These are phyloP conservation scores for Calycopis cecrops DNA, from an alignment of 1,140 invertebrate species.

Conservation along the genomic window DNA sequence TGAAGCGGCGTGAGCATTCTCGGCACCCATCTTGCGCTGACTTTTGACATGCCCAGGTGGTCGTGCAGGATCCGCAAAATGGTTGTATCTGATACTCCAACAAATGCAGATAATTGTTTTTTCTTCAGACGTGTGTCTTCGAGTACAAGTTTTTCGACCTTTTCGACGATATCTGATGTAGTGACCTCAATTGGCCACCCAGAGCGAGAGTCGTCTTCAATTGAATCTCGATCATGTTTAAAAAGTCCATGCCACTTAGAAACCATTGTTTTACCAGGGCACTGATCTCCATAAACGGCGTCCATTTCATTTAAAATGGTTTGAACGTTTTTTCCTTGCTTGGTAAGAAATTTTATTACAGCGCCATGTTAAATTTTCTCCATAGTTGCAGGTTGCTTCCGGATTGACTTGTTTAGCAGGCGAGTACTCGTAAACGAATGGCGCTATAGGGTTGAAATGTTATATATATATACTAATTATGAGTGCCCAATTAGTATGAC, in stretches of 20 bases:
- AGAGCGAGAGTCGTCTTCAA: constrained; percentile 22
- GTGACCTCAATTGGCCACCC: constrained; percentile 1
- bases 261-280: constrained; percentile 24
- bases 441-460: not conserved
- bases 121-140: no score
- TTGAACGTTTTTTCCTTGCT: constrained; percentile 26
- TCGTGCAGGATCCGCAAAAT: no score
- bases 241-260: constrained; percentile 22
- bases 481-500: not conserved
- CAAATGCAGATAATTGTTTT: no score
- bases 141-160: not conserved
- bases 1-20: no score
- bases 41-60: no score
- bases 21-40: no score
- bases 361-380: constrained; percentile 16
- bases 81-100: no score
- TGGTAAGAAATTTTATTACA: constrained; percentile 31
- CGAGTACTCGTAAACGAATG: constrained; percentile 8
- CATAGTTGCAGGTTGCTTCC: no score
- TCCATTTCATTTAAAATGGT: constrained; percentile 25
- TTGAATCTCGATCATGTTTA: constrained; percentile 23
- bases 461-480: not conserved
- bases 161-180: constrained; percentile 8
- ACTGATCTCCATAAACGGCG: constrained; percentile 21
- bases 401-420: constrained; percentile 8